Base-by-base conservation (phyloP, 2,888 invertebrate genomes). In the Blera fallax region DNA sequence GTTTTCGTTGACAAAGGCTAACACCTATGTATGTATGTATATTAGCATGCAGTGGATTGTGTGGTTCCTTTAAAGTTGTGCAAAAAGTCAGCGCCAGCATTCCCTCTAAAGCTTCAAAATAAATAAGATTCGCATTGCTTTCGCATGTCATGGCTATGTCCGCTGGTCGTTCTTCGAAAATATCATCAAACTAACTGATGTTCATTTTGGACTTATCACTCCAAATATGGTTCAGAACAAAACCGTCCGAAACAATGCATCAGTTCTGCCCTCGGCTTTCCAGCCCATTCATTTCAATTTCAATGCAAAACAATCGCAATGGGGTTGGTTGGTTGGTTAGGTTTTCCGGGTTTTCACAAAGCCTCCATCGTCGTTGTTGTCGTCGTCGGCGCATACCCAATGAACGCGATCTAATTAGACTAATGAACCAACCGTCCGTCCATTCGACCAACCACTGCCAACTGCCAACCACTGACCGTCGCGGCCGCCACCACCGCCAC, bases 321-420 rank as follows among this genome's bases (percentile, higher is more conserved):
- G 74, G 80, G 80, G 62, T 76, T 72, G 81, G 62, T 56, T 69
- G 80, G 62, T 76, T 72, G 81, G 62, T 56, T 69, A 45, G 7
- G 45, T 37, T 77, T 83, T 78, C 83, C 73, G 73, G 79, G 72
- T 79, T 73, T 79, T 45, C 21, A 27, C 67, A 16, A 32, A 21
- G 16, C 37, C 58, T 34, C 37, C n/a, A 14, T 27, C 43, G 27
- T 58, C 8, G 45, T 50, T 21, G 34, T 70, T 16, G 24, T 50
- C 45, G 34, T 32, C 21, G 37, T 64, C 40, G 50, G 70, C 50
- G 80, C 76, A 77, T 85, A 81, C 72, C 60, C 81, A 85, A 81
- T 77, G 85, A 82, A 73, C 83, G 87, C 77, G 87, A 83, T 83
- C 87, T 87, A 87, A 87, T 87, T 87, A 87, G 82, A 87, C 87